phyloP scores from a whole-genome alignment of 2,888 invertebrate genomes.

The Tubulanus polymorphus region DNA sequence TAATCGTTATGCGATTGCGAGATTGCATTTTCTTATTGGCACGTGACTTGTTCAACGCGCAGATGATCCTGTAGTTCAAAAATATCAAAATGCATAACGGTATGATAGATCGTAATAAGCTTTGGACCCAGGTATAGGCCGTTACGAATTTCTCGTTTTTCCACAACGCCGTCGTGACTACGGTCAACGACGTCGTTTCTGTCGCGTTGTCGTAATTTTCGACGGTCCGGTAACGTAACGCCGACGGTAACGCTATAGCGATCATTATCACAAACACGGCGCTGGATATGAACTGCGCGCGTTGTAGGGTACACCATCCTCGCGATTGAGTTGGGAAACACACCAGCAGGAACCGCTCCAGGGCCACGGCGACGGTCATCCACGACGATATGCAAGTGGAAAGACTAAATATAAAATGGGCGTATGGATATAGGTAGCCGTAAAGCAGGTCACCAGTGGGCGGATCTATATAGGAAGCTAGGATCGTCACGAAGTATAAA shows the following conservation, averaged over 20 bases:
- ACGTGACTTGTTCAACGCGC: slow-evolving; percentile 37
- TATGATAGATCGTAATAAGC: slow-evolving; percentile 41
- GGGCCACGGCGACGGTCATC: slow-evolving; percentile 46
- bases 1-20: slow-evolving; percentile 25
- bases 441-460: slow-evolving; percentile 28
- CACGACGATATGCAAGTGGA: slow-evolving; percentile 41
- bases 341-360: slow-evolving; percentile 43
- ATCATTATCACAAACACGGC: slow-evolving; percentile 40
- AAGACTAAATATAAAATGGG: slow-evolving; percentile 45
- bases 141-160: slow-evolving; percentile 35
- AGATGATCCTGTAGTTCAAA: slow-evolving; percentile 43
- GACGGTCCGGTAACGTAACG: slow-evolving; percentile 37
- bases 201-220: slow-evolving; percentile 21
- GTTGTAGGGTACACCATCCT: slow-evolving; percentile 28
- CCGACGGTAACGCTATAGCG: slow-evolving; percentile 41
- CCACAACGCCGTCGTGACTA: slow-evolving; percentile 35
- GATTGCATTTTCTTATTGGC: slow-evolving; percentile 26
- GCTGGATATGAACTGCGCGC: slow-evolving; percentile 38
- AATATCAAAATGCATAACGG: slow-evolving; percentile 44
- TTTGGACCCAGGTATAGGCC: slow-evolving; percentile 44
- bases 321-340: slow-evolving; percentile 39
- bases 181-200: slow-evolving; percentile 29
- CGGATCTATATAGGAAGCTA: slow-evolving; percentile 25
- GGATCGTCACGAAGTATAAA: slow-evolving; percentile 35
- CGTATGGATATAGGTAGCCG: slow-evolving; percentile 40